Percentiles rank a stretch among this genome's conserved stretches.
Conservation (phyloP, 2,888 invertebrate genomes). For the Apomyelois bistriatella region DNA sequence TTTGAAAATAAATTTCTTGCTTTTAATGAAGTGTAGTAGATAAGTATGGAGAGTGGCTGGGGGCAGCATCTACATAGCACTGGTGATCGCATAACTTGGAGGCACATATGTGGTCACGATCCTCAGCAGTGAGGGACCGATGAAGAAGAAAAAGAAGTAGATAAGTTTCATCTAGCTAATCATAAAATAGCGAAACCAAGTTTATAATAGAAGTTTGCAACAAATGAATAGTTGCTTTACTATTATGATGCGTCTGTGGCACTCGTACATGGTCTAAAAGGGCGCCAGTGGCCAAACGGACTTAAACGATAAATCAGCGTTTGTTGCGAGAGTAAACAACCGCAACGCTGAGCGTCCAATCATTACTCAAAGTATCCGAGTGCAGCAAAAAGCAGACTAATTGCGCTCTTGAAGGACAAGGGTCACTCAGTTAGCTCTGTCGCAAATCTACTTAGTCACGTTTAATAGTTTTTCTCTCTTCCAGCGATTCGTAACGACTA, state of each 20-base stretch:
- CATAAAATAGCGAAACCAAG: no score
- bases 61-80: no score
- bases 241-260: not conserved
- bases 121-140: no score
- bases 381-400: conserved; percentile 75
- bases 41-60: no score
- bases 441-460: conserved; percentile 73
- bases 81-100: no score
- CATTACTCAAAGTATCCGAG: conserved; percentile 72
- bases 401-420: conserved; percentile 75
- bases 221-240: no score
- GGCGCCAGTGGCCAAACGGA: conserved; percentile 32
- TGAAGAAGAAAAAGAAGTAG: no score
- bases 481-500: conserved; percentile 35
- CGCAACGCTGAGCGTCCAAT: conserved; percentile 58
- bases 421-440: conserved; percentile 60
- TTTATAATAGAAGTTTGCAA: no score
- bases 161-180: no score
- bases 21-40: no score
- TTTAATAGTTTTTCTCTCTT: conserved; percentile 66
- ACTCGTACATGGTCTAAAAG: conserved; percentile 16
- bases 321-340: conserved; percentile 67
- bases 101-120: no score
- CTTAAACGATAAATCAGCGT: conserved; percentile 61
- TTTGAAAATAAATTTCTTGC: no score